A percentile compares a stretch with the other conserved stretches of the same genome.
Conservation (phyloP, 1,140 invertebrate species). For the Heliconius nattereri region DNA sequence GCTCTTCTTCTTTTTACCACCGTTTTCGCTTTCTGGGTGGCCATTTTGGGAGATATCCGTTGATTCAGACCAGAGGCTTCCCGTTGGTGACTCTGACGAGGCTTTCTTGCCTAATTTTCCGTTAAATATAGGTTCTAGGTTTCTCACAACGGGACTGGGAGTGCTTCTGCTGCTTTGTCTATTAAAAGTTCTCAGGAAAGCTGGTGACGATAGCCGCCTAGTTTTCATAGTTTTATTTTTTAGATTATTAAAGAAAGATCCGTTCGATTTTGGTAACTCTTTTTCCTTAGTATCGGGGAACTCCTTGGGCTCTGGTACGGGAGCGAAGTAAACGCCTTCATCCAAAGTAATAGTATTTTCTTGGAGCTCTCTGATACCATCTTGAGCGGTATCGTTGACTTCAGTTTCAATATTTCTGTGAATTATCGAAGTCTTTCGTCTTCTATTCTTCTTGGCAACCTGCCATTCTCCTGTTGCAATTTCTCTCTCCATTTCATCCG, state of each 20-base stretch:
- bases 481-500: constrained; percentile 75
- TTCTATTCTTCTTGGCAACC: constrained; percentile 67
- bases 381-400: constrained; percentile 50
- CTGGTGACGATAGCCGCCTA: constrained; percentile 83
- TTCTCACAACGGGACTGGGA: constrained; percentile 60
- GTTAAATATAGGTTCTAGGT: constrained; percentile 65
- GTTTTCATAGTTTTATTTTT: constrained; percentile 75
- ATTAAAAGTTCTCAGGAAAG: constrained; percentile 84
- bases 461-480: constrained; percentile 79
- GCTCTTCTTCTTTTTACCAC: constrained; percentile 80
- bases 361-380: constrained; percentile 64
- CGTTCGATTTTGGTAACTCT: constrained; percentile 74
- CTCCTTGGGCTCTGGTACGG: constrained; percentile 71
- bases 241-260: constrained; percentile 76
- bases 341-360: constrained; percentile 74
- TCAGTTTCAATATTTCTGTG: constrained; percentile 58
- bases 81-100: constrained; percentile 71
- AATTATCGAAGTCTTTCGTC: constrained; percentile 67
- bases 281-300: constrained; percentile 65
- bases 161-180: constrained; percentile 74
- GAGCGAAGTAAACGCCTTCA: constrained; percentile 73
- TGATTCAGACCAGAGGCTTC: constrained; percentile 80
- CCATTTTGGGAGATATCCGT: constrained; percentile 77
- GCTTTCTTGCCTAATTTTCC: constrained; percentile 66
- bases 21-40: constrained; percentile 58